Conservation (phyloP, 2,888 invertebrate genomes). For the Pycnomerus fuliginosus region DNA sequence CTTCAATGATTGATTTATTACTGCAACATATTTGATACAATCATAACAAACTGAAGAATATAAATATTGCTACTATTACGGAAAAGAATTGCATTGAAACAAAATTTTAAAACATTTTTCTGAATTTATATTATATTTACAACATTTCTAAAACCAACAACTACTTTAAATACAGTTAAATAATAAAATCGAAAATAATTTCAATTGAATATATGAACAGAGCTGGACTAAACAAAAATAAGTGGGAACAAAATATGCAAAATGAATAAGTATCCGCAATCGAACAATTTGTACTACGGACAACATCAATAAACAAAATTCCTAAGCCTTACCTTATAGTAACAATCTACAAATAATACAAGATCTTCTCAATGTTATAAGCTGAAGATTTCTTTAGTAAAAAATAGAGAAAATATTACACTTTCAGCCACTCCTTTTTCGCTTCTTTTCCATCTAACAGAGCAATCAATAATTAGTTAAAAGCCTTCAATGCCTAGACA, state of each 20-base stretch:
- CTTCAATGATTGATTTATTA: constrained; percentile 22
- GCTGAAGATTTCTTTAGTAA: constrained; percentile 19
- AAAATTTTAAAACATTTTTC: no score
- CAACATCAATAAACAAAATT: constrained; percentile 24
- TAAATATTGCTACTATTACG: constrained; percentile 18
- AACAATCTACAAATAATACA: constrained; percentile 29
- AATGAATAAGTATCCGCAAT: constrained; percentile 23
- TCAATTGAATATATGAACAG: constrained; percentile 7
- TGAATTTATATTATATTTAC: no score
- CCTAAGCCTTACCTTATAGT: constrained; percentile 23
- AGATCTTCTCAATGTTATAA: constrained; percentile 21
- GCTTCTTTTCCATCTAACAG: constrained; percentile 16
- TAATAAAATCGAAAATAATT: constrained; percentile 4
- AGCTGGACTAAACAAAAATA: constrained; percentile 12
- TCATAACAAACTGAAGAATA: constrained; percentile 24
- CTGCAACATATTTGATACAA: constrained; percentile 25
- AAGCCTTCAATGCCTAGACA: constrained; percentile 15
- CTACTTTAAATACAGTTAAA: constrained; percentile 16
- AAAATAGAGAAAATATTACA: constrained; percentile 19
- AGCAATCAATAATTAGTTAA: constrained; percentile 5
- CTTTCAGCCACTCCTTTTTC: constrained; percentile 24
- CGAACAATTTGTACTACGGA: constrained; percentile 26
- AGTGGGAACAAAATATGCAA: constrained; percentile 29
- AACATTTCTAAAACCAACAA: no score
- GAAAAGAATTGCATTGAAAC: constrained; percentile 12